Base-by-base conservation (phyloP, 1,140 invertebrate species). In the Muscidifurax raptorellus region DNA sequence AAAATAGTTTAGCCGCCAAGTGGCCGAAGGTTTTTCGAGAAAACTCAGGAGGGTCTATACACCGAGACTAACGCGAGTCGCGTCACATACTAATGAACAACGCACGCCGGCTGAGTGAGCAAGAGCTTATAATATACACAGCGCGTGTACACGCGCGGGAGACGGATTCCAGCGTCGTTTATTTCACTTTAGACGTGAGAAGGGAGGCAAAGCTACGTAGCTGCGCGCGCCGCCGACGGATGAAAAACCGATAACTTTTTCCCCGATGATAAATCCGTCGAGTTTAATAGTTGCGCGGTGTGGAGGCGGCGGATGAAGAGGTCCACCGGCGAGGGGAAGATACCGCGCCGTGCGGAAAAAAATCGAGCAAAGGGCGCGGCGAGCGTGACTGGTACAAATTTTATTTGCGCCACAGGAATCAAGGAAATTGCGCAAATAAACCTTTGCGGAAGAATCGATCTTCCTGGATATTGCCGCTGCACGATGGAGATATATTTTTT, bases 1-100 rank as follows among this genome's bases (percentile, higher is more conserved):
- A 52, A 67, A 28, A 28, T 71, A 6, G n/a, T 77, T 69, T 18
- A 10, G 27, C 32, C 59, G 81, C 36, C 74, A 30, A 83, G 59
- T 67, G 36, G 74, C 28, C 15, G 15, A 74, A 30, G 72, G 69
- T 84, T 84, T 82, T 79, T 59, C 18, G n/a, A 80, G 47, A 74
- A 67, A 84, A 80, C 69, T 84, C 80, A 44, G 27, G 75, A 59
- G 44, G n/a, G 30, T 25, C 13, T n/a, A 30, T 3, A 71, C 10
- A 13, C 67, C 27, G 27, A 1, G 66, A 13, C 44, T 44, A 76
- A 66, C 72, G 30, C 28, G 22, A 59, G n/a, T 2, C 25, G 15
- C 44, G 84, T 71, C 74, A 76, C 74, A 77, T 81, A 85, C 84
- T 85, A 85, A 85, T 85, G 79, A 85, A 85, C 72, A 85, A 71